Evolutionary conservation across 2,888 invertebrate genomes (phyloP).

Genomic region (Oasisia sp.): DNA sequence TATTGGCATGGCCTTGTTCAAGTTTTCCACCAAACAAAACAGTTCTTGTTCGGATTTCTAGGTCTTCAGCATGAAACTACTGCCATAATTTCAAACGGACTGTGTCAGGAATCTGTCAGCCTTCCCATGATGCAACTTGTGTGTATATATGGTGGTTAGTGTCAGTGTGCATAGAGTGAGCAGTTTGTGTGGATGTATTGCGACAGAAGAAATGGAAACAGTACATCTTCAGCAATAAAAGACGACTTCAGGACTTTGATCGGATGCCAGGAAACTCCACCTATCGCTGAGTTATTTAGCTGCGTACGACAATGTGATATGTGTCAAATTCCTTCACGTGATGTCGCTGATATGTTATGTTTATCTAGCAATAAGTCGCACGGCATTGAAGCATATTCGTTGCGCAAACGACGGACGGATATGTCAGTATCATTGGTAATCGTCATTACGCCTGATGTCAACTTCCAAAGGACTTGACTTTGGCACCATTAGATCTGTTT

Average conservation of each 20-base stretch:
- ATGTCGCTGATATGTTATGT: not conserved
- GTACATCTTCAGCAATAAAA: not conserved
- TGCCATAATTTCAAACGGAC: not conserved
- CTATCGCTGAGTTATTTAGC: not conserved
- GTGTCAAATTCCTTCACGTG: not conserved
- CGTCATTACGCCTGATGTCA: not conserved
- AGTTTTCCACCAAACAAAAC: not conserved
- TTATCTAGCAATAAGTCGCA: not conserved
- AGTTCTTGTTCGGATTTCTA: not conserved
- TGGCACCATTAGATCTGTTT: not conserved
- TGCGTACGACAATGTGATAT: not conserved
- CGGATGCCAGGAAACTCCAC: not conserved
- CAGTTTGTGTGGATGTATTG: not conserved
- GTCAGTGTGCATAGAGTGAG: not conserved
- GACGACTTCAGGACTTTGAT: not conserved
- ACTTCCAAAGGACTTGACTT: not conserved
- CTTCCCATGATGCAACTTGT: not conserved
- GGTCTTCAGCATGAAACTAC: not conserved
- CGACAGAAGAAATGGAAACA: not conserved
- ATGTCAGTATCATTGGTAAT: not conserved
- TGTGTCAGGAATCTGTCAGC: not conserved
- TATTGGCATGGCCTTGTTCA: not conserved
- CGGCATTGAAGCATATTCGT: not conserved
- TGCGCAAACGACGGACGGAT: not conserved
- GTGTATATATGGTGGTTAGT: not conserved